Conservation (phyloP, 2,113 vertebrate genomes). For the Phalacrocorax pelagicus region DNA sequence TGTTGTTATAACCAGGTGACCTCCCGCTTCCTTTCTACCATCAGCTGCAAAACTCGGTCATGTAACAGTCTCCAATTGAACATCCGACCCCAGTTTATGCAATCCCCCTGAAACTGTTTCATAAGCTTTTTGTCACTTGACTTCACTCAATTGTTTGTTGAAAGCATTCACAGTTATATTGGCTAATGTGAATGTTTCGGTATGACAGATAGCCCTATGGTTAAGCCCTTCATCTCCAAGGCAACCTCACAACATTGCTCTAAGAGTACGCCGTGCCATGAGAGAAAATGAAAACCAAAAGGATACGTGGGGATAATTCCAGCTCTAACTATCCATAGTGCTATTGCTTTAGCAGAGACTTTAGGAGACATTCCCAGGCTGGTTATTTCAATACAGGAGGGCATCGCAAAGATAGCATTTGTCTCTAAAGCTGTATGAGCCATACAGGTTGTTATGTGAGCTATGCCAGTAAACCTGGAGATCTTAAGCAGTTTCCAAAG, state of each 20-base stretch:
- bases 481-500: background rate
- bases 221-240: constrained; percentile 25
- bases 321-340: background rate
- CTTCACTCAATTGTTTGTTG: constrained; percentile 26
- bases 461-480: background rate
- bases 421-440: background rate
- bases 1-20: constrained; percentile 51
- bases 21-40: background rate
- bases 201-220: background rate
- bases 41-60: constrained; percentile 1
- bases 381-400: background rate
- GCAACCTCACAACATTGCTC: background rate
- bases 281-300: background rate
- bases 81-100: constrained; percentile 53
- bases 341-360: background rate
- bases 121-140: constrained; percentile 57
- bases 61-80: constrained; percentile 8
- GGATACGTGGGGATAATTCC: fast-evolving
- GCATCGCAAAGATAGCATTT: background rate
- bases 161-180: background rate
- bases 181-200: background rate
- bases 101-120: constrained; percentile 15
- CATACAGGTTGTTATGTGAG: background rate
- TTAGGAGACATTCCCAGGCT: background rate
- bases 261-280: background rate